Evolutionary conservation across 2,888 invertebrate genomes (phyloP).

Genomic region (Drosophila hamatofila): DNA sequence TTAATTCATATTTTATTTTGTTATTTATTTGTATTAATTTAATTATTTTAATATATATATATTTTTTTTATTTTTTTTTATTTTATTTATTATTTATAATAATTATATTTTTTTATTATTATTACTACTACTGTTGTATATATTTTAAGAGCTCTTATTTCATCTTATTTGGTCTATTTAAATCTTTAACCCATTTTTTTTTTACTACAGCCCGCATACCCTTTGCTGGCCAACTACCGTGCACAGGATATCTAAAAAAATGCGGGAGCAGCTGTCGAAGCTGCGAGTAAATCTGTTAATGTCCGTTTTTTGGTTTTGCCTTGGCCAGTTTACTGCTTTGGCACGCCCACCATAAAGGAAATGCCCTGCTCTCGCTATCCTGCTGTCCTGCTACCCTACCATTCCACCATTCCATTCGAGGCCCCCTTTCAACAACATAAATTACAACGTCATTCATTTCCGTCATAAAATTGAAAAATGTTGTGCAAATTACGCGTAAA

Average conservation of each 20-base stretch:
- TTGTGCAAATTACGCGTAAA: constrained; percentile 78
- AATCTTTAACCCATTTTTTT: not conserved
- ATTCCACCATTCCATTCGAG: too few relatives aligned
- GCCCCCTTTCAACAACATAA: constrained; percentile 58
- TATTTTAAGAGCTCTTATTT: too few relatives aligned
- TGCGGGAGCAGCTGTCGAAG: constrained; percentile 15
- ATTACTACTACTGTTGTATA: not conserved
- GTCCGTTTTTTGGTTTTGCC: constrained; percentile 49
- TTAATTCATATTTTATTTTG: too few relatives aligned
- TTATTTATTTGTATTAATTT: not conserved
- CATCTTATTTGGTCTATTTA: not conserved
- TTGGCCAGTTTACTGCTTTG: constrained; percentile 47
- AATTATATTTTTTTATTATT: not conserved
- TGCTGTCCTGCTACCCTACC: too few relatives aligned
- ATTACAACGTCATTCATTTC: constrained; percentile 77
- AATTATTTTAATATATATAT: too few relatives aligned
- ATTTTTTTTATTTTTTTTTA: not conserved
- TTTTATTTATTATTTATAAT: not conserved
- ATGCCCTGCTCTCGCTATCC: not conserved
- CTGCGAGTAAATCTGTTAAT: constrained; percentile 61
- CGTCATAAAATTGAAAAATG: constrained; percentile 81
- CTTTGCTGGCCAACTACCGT: not conserved
- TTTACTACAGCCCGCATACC: not conserved
- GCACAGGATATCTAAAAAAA: constrained; percentile 3
- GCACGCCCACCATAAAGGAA: constrained; percentile 25